phyloP scores from a whole-genome alignment of 2,888 invertebrate genomes.

The Acleris cristana region DNA sequence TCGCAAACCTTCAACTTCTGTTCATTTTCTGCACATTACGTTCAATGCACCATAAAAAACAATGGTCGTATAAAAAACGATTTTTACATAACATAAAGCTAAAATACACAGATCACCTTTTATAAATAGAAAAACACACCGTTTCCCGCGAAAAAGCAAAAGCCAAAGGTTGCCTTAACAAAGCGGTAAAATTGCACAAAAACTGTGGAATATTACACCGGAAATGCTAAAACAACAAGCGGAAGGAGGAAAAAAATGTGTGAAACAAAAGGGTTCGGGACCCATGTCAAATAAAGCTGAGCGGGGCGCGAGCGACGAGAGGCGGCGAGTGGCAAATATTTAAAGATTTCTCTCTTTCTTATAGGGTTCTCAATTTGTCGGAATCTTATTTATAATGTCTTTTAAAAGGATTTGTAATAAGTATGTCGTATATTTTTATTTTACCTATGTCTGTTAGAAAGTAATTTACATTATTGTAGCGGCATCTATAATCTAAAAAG shows the following conservation, averaged over 20 bases:
- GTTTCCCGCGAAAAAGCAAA: conserved; percentile 6
- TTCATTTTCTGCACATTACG: conserved; percentile 1
- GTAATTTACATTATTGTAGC: no score
- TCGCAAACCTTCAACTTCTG: background rate
- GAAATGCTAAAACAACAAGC: conserved; percentile 36
- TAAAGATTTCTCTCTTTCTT: no score
- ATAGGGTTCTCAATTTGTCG: no score
- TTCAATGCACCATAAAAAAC: background rate
- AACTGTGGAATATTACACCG: conserved; percentile 33
- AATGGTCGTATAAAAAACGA: conserved; percentile 7
- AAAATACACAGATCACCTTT: conserved; percentile 6
- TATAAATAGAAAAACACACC: conserved; percentile 16
- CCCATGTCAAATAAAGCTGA: conserved; percentile 42
- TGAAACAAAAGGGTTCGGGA: conserved; percentile 36
- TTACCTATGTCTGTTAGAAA: no score
- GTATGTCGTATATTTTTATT: no score
- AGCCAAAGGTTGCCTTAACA: conserved; percentile 37
- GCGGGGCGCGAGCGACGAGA: conserved; percentile 37
- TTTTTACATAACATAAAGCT: conserved; percentile 19
- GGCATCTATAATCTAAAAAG: no score
- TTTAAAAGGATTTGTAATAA: no score
- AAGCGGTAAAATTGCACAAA: conserved; percentile 43
- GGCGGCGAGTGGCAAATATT: conserved; percentile 18
- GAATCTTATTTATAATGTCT: no score
- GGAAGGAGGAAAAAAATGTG: conserved; percentile 26